Conservation (phyloP, 1,140 invertebrate species). For the Apis laboriosa region DNA sequence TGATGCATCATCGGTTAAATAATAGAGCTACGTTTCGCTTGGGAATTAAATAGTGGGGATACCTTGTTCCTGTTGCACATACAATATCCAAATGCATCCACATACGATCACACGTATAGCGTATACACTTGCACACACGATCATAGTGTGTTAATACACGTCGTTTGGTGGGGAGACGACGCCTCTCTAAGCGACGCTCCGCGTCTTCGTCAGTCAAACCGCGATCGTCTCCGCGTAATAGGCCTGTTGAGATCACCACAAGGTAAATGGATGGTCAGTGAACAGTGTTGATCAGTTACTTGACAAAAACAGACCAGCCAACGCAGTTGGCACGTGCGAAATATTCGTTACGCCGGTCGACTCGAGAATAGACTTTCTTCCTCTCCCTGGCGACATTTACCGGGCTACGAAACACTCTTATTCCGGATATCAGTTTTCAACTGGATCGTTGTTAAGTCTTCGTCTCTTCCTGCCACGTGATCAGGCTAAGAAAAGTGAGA, state of each 20-base stretch:
- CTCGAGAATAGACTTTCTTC: conserved; percentile 42
- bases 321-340: conserved; percentile 17
- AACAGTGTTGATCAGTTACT: neutral
- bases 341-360: conserved; percentile 36
- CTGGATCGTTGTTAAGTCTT: neutral
- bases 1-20: conserved; percentile 32
- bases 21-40: conserved; percentile 10
- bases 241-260: conserved; percentile 2
- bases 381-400: conserved; percentile 17
- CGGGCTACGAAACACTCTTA: neutral
- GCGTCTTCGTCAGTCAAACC: conserved; percentile 72
- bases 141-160: conserved; percentile 42
- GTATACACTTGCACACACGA: neutral
- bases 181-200: conserved; percentile 65
- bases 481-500: neutral
- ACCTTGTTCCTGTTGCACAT: conserved; percentile 16
- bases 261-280: neutral
- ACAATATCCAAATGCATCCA: neutral
- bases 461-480: neutral
- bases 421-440: conserved; percentile 46
- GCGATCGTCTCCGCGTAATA: conserved; percentile 60
- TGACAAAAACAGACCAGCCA: neutral
- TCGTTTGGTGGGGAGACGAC: conserved; percentile 58
- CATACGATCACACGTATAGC: too few relatives aligned
- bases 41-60: neutral